phyloP scores from a whole-genome alignment of 2,797 vertebrate species.

The Microctenopoma stevenorrisi region DNA sequence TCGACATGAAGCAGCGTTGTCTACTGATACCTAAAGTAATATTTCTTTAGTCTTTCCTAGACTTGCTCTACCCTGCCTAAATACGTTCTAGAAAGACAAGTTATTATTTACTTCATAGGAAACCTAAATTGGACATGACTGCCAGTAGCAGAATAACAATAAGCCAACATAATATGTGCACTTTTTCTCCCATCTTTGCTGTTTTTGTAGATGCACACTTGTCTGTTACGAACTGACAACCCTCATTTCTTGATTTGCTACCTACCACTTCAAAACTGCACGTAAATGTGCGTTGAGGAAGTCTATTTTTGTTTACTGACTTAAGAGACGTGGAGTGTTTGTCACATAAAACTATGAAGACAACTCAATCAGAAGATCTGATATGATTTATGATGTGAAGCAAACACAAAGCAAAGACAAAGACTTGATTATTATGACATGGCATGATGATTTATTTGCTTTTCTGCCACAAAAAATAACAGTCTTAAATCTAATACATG shows the following conservation, averaged over 20 bases:
- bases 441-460: constrained; percentile 67
- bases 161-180: constrained; percentile 53
- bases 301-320: constrained; percentile 79
- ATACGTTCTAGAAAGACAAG: constrained; percentile 27
- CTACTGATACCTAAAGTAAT: constrained; percentile 34
- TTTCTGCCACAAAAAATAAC: constrained; percentile 60
- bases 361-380: constrained; percentile 69
- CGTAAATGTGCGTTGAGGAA: constrained; percentile 64
- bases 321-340: constrained; percentile 68
- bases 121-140: constrained; percentile 70
- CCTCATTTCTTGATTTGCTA: constrained; percentile 66
- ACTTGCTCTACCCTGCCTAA: constrained; percentile 36
- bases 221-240: constrained; percentile 70
- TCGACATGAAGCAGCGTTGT: constrained; percentile 27
- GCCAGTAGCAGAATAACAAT: constrained; percentile 52
- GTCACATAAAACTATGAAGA: constrained; percentile 65
- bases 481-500: constrained; percentile 31
- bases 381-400: constrained; percentile 73
- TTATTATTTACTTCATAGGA: constrained; percentile 54
- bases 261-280: constrained; percentile 64
- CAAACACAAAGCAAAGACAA: constrained; percentile 56
- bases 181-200: constrained; percentile 35
- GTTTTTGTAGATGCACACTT: constrained; percentile 48
- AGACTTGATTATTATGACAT: constrained; percentile 34
- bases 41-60: constrained; percentile 17